These are phyloP conservation scores for Ambastaia sidthimunki DNA, from an alignment of 2,797 vertebrate species.

Conservation along the genomic window DNA sequence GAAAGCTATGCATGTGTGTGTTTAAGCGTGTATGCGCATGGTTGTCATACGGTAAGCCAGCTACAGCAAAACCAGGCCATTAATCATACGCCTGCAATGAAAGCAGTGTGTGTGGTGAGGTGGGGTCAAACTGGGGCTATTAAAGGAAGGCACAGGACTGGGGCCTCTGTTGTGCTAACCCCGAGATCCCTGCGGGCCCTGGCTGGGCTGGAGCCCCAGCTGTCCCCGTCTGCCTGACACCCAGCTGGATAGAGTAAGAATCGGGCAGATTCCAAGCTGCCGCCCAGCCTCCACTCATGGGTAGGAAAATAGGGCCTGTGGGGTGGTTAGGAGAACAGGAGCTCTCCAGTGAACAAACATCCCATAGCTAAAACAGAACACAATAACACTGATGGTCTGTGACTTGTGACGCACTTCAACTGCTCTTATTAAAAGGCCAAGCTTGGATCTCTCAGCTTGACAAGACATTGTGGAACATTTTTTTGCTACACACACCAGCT, in stretches of 20 bases:
- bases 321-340: conserved; percentile 7
- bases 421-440: conserved; percentile 41
- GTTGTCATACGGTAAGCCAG: conserved; percentile 46
- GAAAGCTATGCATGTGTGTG: conserved; percentile 36
- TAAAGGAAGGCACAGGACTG: conserved; percentile 64
- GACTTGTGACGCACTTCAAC: conserved; percentile 12
- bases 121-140: conserved; percentile 71
- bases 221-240: conserved; percentile 58
- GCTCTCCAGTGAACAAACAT: conserved; percentile 43
- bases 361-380: conserved; percentile 29
- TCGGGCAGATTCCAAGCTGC: conserved; percentile 36
- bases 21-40: conserved; percentile 42
- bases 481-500: conserved; percentile 27
- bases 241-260: conserved; percentile 56
- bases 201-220: conserved; percentile 61
- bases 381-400: conserved; percentile 24
- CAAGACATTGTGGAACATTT: conserved; percentile 22
- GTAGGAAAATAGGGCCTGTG: conserved; percentile 18
- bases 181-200: conserved; percentile 58
- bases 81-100: conserved; percentile 60
- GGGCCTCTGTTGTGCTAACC: conserved; percentile 67
- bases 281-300: conserved; percentile 22
- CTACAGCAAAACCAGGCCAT: conserved; percentile 55
- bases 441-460: conserved; percentile 13
- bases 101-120: conserved; percentile 58